These are phyloP conservation scores for Cuniculus paca DNA, from an alignment of 2,797 vertebrate genomes.

Conservation along the genomic window DNA sequence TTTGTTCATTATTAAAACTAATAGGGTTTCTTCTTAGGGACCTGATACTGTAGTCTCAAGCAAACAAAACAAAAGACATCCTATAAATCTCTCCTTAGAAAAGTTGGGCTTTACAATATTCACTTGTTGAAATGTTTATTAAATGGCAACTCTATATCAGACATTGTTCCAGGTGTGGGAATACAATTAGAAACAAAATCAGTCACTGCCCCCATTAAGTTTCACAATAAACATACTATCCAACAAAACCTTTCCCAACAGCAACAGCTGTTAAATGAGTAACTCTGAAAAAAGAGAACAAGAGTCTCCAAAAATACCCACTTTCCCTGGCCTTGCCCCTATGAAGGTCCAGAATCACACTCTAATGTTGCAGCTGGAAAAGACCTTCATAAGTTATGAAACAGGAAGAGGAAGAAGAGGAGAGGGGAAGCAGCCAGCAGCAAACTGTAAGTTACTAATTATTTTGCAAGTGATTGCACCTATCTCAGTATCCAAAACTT, in stretches of 20 bases:
- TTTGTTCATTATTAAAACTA: slow-evolving; percentile 36
- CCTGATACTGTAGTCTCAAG: background rate
- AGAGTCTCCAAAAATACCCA: background rate
- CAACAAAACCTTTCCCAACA: background rate
- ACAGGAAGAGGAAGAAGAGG: background rate
- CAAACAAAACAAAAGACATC: background rate
- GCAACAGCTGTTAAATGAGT: background rate
- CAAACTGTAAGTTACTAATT: background rate
- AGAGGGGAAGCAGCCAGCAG: background rate
- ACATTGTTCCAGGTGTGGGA: background rate
- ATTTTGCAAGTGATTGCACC: background rate
- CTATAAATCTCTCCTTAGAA: background rate
- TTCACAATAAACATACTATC: background rate
- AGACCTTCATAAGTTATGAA: background rate
- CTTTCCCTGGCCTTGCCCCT: background rate
- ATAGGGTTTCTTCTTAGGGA: background rate
- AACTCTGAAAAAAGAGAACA: background rate
- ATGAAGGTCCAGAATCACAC: slow-evolving; percentile 11
- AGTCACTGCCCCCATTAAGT: background rate
- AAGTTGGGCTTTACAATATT: slow-evolving; percentile 3
- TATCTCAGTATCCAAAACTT: background rate
- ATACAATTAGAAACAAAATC: background rate
- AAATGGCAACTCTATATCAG: background rate
- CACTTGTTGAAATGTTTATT: slow-evolving; percentile 34
- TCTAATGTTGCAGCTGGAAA: background rate